Conservation (phyloP, 1,140 invertebrate genomes). For the Pemphigus obesinymphae region DNA sequence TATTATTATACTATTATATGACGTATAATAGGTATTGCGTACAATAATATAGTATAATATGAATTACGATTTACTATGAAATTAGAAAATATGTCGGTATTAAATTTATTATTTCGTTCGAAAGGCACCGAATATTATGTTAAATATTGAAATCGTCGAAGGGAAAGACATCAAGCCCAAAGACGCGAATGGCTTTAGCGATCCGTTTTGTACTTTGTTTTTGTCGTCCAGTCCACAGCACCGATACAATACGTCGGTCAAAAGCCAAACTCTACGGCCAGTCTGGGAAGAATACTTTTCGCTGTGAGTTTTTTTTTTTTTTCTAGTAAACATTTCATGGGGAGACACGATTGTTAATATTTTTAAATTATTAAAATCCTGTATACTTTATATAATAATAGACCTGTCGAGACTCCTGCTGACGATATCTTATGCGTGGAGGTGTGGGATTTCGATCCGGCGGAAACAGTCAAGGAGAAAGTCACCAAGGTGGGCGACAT, state of each 20-base stretch:
- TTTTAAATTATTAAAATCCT: no score
- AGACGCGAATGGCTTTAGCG: conserved; percentile 93
- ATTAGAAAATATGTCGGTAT: not conserved
- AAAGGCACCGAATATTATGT: conserved; percentile 81
- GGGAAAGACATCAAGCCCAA: conserved; percentile 88
- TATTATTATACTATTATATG: not conserved
- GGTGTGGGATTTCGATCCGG: conserved; percentile 81
- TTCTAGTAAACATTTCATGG: not conserved
- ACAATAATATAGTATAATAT: not conserved
- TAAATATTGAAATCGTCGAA: conserved; percentile 90
- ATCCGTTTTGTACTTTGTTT: conserved; percentile 87
- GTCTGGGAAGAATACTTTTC: conserved; percentile 96
- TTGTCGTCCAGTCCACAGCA: conserved; percentile 68
- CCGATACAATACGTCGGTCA: conserved; percentile 84
- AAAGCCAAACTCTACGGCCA: conserved; percentile 80
- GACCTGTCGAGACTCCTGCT: conserved; percentile 50
- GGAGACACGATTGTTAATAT: not conserved
- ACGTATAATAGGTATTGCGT: not conserved
- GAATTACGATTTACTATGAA: no score
- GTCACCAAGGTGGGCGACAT: conserved; percentile 78
- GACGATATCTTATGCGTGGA: conserved; percentile 60
- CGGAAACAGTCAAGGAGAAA: conserved; percentile 79
- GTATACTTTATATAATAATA: no score
- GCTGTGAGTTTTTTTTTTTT: conserved; percentile 70
- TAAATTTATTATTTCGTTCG: not conserved